Base-by-base conservation (phyloP, 1,140 invertebrate genomes). In the Platyscapa corneri region DNA sequence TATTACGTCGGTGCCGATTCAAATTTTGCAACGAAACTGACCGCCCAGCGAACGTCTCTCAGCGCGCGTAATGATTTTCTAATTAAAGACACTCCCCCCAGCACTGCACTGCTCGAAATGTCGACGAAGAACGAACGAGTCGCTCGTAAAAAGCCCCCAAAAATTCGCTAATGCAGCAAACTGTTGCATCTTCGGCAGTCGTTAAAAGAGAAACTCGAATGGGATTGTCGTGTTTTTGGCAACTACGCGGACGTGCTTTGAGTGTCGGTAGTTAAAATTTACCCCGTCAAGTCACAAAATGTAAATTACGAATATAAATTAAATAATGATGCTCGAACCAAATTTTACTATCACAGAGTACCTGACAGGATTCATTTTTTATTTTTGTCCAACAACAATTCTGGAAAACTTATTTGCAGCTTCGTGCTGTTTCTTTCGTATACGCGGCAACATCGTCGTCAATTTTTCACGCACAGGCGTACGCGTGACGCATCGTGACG, bases 1-100 rank as follows among this genome's bases (percentile, higher is more conserved):
- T 65, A 79, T 84, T 53, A 56, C n/a, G n/a, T n/a, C n/a, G n/a
- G n/a, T n/a, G 64, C n/a, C 46, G 27, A 42, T 32, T 83, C 65
- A 32, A 39, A 75, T n/a, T 82, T 75, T 74, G 39, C 60, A 82
- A 82, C 75, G n/a, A 82, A 82, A 82, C 7, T 82, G 78, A 27
- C 30, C 10, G 78, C 18, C 14, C 14, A 34, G 20, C 77, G 23
- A 20, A 32, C 56, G 32, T n/a, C 7, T 37, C 23, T 18, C 56
- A 39, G n/a, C 53, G 3, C 14, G 76, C 42, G 16, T 37, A 60
- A 78, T 23, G 46, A 20, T 34, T 78, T 18, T 16, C 53, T 27
- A 18, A 60, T 16, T 60, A 60, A 60, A 60, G 53, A 60, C 3
- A 64, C 14, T 3, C 65, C 16, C 18, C 18, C n/a, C n/a, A n/a